These are phyloP conservation scores for Centropus bengalensis DNA, from an alignment of 2,113 vertebrate genomes.

Conservation along the genomic window DNA sequence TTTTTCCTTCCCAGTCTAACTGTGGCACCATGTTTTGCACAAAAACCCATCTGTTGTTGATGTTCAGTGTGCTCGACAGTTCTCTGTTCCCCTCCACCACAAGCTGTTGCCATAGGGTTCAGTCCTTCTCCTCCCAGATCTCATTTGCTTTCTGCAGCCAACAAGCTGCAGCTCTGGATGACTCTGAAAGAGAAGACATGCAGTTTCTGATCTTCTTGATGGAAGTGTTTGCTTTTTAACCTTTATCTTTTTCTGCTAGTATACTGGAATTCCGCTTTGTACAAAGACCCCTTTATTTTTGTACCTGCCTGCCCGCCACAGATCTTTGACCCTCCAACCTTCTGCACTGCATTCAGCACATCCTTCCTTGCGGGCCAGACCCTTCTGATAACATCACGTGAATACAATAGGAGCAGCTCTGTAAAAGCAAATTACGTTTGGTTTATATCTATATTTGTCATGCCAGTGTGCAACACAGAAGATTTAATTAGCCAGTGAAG, in stretches of 20 bases:
- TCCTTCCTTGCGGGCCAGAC: neutral
- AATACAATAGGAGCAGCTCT: neutral
- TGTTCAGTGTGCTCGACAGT: conserved; percentile 47
- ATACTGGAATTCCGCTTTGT: neutral
- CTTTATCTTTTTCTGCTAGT: neutral
- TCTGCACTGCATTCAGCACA: neutral
- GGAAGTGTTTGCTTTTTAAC: conserved; percentile 15
- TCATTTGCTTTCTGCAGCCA: conserved; percentile 51
- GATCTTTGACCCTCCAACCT: neutral
- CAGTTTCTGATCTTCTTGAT: conserved; percentile 9
- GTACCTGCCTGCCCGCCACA: neutral
- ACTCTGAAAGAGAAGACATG: conserved; percentile 31
- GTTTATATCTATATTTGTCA: conserved; percentile 55
- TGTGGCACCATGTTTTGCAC: conserved; percentile 49
- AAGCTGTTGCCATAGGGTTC: conserved; percentile 66
- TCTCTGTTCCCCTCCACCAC: conserved; percentile 57
- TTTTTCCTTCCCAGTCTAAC: conserved; percentile 19
- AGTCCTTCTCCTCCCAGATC: conserved; percentile 47
- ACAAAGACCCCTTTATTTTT: conserved; percentile 13
- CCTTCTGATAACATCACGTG: conserved; percentile 31
- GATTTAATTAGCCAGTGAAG: conserved; percentile 59
- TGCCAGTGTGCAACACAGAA: conserved; percentile 28
- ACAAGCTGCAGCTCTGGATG: conserved; percentile 31
- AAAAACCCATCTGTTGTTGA: conserved; percentile 74
- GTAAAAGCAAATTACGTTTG: neutral